Evolutionary conservation across 1,140 invertebrate genomes (phyloP).

Genomic region (Portunus trituberculatus): DNA sequence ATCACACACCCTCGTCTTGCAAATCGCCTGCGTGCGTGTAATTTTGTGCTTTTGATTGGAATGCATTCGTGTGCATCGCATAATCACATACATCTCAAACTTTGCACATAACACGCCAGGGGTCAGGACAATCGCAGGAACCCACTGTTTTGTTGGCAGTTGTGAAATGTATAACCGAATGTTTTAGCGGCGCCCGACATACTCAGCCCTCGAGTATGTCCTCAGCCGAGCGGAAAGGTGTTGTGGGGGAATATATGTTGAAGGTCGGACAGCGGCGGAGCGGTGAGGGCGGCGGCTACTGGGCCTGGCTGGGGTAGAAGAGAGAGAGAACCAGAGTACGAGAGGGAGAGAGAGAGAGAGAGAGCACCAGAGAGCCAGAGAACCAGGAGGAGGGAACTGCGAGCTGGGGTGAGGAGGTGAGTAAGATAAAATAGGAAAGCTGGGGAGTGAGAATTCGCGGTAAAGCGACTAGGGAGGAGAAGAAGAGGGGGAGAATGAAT

Average conservation of each 20-base stretch:
- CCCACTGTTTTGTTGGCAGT: constrained; percentile 65
- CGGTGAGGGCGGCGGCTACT: not conserved
- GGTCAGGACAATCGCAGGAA: constrained; percentile 41
- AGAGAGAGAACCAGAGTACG: not conserved
- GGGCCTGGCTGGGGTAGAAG: not conserved
- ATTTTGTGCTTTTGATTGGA: constrained; percentile 9
- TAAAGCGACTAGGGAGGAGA: not conserved
- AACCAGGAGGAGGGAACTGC: no score
- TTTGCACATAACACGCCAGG: constrained; percentile 67
- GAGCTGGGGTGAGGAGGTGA: no score
- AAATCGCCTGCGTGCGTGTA: not conserved
- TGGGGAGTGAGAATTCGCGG: not conserved
- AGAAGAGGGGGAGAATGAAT: not conserved
- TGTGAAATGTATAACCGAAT: constrained; percentile 67
- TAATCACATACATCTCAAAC: constrained; percentile 69
- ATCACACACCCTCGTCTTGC: constrained; percentile 3
- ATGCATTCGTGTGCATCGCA: constrained; percentile 57
- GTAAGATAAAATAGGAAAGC: not conserved
- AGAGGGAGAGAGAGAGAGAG: not conserved
- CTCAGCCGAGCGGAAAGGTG: constrained; percentile 66
- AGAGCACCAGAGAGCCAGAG: not conserved
- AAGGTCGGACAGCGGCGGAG: not conserved
- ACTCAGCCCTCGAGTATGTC: constrained; percentile 49
- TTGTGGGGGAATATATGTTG: constrained; percentile 46
- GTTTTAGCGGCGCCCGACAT: constrained; percentile 49